These are phyloP conservation scores for Mallotus villosus DNA, from an alignment of 2,797 vertebrate species.

Conservation along the genomic window DNA sequence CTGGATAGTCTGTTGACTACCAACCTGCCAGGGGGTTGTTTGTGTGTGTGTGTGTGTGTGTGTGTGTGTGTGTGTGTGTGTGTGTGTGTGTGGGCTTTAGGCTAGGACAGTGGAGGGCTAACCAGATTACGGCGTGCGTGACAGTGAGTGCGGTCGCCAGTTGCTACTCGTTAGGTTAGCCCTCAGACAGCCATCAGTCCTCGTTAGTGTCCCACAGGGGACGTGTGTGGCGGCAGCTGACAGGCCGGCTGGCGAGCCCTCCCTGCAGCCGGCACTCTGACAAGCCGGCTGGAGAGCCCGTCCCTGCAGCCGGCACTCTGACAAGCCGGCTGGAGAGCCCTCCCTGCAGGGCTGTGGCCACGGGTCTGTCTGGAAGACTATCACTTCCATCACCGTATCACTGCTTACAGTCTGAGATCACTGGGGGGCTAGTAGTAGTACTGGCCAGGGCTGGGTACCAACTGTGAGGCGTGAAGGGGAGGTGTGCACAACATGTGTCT, in stretches of 20 bases:
- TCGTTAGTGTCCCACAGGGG: neutral
- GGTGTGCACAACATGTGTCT: neutral
- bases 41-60: too few relatives aligned
- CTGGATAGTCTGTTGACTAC: neutral
- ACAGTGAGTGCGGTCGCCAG: neutral
- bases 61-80: neutral
- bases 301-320: neutral
- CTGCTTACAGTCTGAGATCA: too few relatives aligned
- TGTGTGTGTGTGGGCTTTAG: constrained; percentile 2
- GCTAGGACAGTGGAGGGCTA: neutral
- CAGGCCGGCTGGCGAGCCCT: neutral
- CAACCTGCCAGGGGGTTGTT: neutral
- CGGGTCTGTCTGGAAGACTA: neutral
- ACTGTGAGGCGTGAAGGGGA: too few relatives aligned
- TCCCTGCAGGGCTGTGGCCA: neutral
- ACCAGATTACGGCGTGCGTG: constrained; percentile 7
- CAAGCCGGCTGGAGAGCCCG: neutral
- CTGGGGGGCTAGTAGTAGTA: too few relatives aligned
- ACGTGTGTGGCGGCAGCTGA: neutral
- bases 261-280: too few relatives aligned
- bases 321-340: neutral
- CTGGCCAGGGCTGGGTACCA: too few relatives aligned
- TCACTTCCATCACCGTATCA: neutral
- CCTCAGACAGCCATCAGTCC: neutral
- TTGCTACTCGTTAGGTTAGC: neutral